Evolutionary conservation across 1,140 invertebrate species (phyloP), one percentile per base, ranked within the genome.

Genomic region (Drosophila prosaltans): DNA sequence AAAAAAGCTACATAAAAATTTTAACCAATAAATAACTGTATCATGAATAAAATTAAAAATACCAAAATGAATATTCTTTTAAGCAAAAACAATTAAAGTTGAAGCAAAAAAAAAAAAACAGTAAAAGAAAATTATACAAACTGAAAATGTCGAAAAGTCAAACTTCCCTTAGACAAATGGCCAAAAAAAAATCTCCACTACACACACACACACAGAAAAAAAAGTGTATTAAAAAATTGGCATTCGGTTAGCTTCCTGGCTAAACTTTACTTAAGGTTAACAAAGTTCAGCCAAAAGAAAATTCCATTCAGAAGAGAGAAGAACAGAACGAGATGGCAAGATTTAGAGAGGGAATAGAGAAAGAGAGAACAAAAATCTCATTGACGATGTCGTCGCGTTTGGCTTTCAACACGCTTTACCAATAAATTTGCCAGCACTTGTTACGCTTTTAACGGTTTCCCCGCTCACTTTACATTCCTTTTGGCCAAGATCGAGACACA

Each of bases 371-470:
- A 43, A 39, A 39, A 48, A 41, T 65, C 78, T 86, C 82, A 85
- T 86, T 85, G 82, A 85, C 79, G 82, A 71, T 69, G 83, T 73
- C 69, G 76, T 76, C 65, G 68, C 62, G 72, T 81, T 73, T 75
- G 73, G 75, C 86, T 89, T 88, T 88, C 84, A 88, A 88, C 84
- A 88, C 84, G 84, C 84, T 88, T 73, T 79, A 74, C 84, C 84
- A 89, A 88, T 88, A 88, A 88, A 88, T 88, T 88, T 82, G 66
- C 74, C 83, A 86, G 80, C 84, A 88, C 84, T 88, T 88, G 84
- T 88, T 88, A 81, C 84, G 74, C 72, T 88, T 80, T 88, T 88
- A 84, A 88, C 84, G 84, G 84, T 89, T 89, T 68, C 67, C 59
- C 82, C 82, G 81, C 82, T 86, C 76, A 86, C 82, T 78, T 69